Evolutionary conservation across 2,113 vertebrate genomes (phyloP), one percentile per base, ranked within the genome.

Genomic region (Telmatochromis brachygnathus): DNA sequence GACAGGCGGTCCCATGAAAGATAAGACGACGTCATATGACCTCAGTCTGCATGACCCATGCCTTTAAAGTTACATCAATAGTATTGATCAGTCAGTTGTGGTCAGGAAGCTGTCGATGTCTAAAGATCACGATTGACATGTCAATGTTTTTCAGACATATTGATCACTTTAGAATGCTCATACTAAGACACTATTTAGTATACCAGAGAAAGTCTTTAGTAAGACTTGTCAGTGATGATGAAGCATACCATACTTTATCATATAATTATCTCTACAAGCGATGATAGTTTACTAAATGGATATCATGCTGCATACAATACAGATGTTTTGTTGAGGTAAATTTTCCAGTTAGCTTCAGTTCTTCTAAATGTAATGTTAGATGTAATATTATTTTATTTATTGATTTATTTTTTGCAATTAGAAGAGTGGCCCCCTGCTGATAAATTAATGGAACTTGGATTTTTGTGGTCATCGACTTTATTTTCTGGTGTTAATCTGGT

Each of bases 1-100:
- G 85, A 82, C 79, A 17, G 39, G 28, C 17, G 8, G 73, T 85
- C 84, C 33, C 6, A 42, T 81, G n/a, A 19, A 68, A 54, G 83
- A 86, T 37, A 45, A 73, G 81, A 84, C 35, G 23, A 45, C 7
- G 11, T 9, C 17, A 21, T 62, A 56, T 79, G 45, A 84, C 87
- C 65, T 91, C 80, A 84, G 51, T 90, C 7, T 35, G 47, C 79
- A 45, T 84, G 86, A 90, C 84, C 87, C 26, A 80, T 65, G 26
- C n/a, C 56, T 73, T 87, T 51, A 70, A 58, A 77, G 58, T 5
- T 4, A 9, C 12, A 2, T 6, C 55, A 45, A 23, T 65, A 7
- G 21, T 51, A 79, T 7, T 60, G 65, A 90, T 91, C 45, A 39
- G 28, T 77, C 28, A 56, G 21, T 53, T 77, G 15, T 30, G 26